Conservation (phyloP, 2,888 invertebrate species). For the Drosophila incognita region DNA sequence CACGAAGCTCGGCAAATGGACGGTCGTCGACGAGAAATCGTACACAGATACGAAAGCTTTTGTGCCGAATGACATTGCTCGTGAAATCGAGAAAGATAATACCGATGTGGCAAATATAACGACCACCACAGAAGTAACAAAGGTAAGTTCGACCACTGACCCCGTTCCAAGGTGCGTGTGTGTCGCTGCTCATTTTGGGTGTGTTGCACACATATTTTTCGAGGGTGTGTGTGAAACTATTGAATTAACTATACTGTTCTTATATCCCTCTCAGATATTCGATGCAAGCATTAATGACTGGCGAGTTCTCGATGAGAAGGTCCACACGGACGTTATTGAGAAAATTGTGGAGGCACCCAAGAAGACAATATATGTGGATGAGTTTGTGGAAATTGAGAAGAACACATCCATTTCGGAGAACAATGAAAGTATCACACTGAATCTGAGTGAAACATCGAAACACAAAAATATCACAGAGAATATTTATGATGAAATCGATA, state of each 20-base stretch:
- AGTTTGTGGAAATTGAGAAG: slow-evolving; percentile 85
- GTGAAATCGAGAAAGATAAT: slow-evolving; percentile 85
- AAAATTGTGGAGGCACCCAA: slow-evolving; percentile 84
- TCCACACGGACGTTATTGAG: slow-evolving; percentile 85
- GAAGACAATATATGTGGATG: slow-evolving; percentile 84
- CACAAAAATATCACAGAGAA: slow-evolving; percentile 81
- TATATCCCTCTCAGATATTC: slow-evolving; percentile 77
- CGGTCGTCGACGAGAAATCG: slow-evolving; percentile 85
- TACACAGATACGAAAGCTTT: slow-evolving; percentile 84
- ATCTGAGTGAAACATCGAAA: slow-evolving; percentile 80
- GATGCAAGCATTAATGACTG: slow-evolving; percentile 85
- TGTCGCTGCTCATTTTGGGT: neutral
- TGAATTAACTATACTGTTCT: neutral
- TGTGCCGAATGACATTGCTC: slow-evolving; percentile 85
- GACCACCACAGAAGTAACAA: slow-evolving; percentile 85
- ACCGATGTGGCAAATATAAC: slow-evolving; percentile 85
- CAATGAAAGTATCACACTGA: slow-evolving; percentile 81
- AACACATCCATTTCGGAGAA: slow-evolving; percentile 83
- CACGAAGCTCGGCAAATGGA: slow-evolving; percentile 85
- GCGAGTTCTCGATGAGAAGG: slow-evolving; percentile 85
- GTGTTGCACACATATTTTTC: neutral
- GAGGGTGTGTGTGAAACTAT: slow-evolving; percentile 21
- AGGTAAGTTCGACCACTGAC: slow-evolving; percentile 76
- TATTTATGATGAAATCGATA: slow-evolving; percentile 83
- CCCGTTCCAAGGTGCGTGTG: slow-evolving; percentile 10